Evolutionary conservation across 2,888 invertebrate species (phyloP).

Genomic region (Pyrocoelia pectoralis): DNA sequence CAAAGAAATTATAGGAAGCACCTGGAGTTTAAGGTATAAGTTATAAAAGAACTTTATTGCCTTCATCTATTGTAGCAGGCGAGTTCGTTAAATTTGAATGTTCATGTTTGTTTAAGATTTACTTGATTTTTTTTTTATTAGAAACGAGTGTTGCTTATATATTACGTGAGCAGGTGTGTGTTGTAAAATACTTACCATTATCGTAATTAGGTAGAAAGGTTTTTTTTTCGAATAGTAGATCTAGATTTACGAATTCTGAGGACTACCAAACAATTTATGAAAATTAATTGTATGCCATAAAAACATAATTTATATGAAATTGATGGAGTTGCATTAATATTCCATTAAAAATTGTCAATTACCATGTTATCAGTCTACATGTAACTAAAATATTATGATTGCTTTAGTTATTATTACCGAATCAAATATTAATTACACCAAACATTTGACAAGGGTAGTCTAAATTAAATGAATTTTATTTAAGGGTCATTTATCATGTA

Average conservation of each 20-base stretch:
- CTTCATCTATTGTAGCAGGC: neutral
- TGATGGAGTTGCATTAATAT: constrained; percentile 5
- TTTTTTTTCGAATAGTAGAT: too few species aligned
- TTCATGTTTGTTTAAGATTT: constrained; percentile 10
- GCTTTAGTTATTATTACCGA: neutral
- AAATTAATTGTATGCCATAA: neutral
- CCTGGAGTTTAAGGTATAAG: constrained; percentile 40
- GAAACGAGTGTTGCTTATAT: neutral
- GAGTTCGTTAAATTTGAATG: neutral
- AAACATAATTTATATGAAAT: constrained; percentile 5
- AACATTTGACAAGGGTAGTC: too few species aligned
- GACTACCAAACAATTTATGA: neutral
- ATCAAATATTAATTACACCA: neutral
- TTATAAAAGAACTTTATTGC: constrained; percentile 37
- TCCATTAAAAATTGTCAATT: constrained; percentile 11
- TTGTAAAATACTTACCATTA: neutral
- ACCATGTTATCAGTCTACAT: neutral
- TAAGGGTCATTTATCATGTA: too few species aligned
- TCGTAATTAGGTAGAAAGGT: neutral
- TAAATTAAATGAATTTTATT: too few species aligned
- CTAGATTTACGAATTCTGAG: too few species aligned
- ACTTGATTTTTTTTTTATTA: constrained; percentile 4
- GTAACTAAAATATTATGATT: constrained; percentile 6
- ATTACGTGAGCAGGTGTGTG: neutral
- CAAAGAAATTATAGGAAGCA: constrained; percentile 43